A percentile compares a stretch with the other conserved stretches of the same genome.
Evolutionary conservation across 2,113 vertebrate species (phyloP).

Genomic region (Picathartes gymnocephalus): DNA sequence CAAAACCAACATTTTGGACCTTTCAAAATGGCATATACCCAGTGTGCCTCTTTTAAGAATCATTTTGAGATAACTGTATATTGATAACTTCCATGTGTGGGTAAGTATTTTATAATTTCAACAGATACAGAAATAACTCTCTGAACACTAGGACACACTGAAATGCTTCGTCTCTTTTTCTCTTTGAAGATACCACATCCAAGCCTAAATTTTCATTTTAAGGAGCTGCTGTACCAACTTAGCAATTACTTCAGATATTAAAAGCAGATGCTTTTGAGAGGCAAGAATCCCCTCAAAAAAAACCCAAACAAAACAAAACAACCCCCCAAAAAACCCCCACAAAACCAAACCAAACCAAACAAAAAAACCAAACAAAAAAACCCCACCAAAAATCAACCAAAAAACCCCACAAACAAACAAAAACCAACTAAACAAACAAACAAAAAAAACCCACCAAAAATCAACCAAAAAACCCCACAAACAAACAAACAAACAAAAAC

Average conservation of each 20-base stretch:
- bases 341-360: no score
- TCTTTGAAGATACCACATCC: neutral
- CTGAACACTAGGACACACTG: neutral
- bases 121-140: neutral
- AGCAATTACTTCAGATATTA: neutral
- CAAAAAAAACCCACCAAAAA: neutral
- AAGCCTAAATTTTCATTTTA: neutral
- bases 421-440: no score
- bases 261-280: neutral
- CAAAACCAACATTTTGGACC: neutral
- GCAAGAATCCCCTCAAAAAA: neutral
- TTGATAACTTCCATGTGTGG: neutral
- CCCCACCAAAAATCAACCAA: no score
- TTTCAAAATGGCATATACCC: neutral
- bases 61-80: neutral
- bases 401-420: no score
- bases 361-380: no score
- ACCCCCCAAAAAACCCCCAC: no score
- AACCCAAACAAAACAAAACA: no score
- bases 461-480: no score
- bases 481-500: no score
- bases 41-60: neutral
- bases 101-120: neutral
- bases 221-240: neutral
- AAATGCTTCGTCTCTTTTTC: neutral